Percentiles rank a stretch among this genome's conserved stretches.
phyloP scores from a whole-genome alignment of 2,113 vertebrate species.

The Theropithecus gelada region DNA sequence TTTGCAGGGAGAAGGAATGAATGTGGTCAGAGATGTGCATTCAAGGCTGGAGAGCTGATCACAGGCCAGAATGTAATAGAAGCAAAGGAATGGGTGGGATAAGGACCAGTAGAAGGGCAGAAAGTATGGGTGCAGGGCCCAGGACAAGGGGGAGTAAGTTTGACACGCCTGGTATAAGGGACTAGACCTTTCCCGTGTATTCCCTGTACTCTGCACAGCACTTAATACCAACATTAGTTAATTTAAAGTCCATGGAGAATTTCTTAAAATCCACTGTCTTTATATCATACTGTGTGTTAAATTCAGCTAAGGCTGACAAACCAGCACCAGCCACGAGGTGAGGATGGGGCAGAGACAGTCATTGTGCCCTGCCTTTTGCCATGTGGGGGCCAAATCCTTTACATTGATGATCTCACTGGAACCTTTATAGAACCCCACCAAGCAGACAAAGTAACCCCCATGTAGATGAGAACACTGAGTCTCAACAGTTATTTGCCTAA shows the following conservation, averaged over 20 bases:
- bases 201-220: background rate
- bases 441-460: background rate
- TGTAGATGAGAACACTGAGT: background rate
- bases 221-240: background rate
- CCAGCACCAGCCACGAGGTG: background rate
- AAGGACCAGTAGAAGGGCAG: background rate
- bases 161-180: background rate
- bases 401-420: background rate
- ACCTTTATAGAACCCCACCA: background rate
- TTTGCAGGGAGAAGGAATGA: background rate
- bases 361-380: background rate
- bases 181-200: background rate
- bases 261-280: background rate
- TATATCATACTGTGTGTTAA: background rate
- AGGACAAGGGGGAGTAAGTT: background rate
- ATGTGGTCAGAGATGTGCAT: background rate
- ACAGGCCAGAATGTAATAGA: background rate
- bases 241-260: background rate
- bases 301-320: background rate
- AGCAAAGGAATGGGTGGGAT: background rate
- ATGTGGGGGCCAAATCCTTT: background rate
- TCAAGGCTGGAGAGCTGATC: background rate
- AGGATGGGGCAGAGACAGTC: background rate
- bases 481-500: background rate
- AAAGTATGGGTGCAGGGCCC: accelerated